Evolutionary conservation across 2,113 vertebrate genomes (phyloP).

Genomic region (Neoarius graeffei): DNA sequence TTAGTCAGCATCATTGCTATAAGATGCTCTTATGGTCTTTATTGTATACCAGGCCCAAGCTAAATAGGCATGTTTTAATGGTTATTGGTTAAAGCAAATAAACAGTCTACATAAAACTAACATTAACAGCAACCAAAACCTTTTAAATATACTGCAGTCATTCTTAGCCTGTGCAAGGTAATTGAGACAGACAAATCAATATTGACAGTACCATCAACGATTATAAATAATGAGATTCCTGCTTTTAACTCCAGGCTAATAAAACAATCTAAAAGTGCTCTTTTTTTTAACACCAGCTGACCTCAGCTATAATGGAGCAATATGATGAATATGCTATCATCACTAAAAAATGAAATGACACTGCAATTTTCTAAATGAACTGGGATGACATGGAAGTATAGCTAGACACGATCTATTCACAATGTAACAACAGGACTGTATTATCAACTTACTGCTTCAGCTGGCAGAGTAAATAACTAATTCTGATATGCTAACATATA

Average conservation of each 20-base stretch:
- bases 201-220: constrained; percentile 4
- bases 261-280: constrained; percentile 10
- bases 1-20: background rate
- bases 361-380: background rate
- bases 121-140: background rate
- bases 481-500: background rate
- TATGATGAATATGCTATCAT: background rate
- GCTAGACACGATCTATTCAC: background rate
- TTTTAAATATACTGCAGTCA: constrained; percentile 10
- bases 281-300: background rate
- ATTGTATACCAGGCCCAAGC: background rate
- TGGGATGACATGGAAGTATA: background rate
- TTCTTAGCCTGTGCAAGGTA: constrained; percentile 9
- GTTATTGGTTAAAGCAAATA: constrained; percentile 4
- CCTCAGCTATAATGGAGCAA: background rate
- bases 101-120: background rate
- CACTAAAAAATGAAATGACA: background rate
- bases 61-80: background rate
- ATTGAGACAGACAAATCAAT: constrained; percentile 34
- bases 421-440: background rate
- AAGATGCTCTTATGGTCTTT: background rate
- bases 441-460: background rate
- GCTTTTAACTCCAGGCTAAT: constrained; percentile 7
- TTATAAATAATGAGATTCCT: constrained; percentile 9
- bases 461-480: background rate